phyloP scores from a whole-genome alignment of 2,888 invertebrate genomes.

The Yponomeuta malinellus region DNA sequence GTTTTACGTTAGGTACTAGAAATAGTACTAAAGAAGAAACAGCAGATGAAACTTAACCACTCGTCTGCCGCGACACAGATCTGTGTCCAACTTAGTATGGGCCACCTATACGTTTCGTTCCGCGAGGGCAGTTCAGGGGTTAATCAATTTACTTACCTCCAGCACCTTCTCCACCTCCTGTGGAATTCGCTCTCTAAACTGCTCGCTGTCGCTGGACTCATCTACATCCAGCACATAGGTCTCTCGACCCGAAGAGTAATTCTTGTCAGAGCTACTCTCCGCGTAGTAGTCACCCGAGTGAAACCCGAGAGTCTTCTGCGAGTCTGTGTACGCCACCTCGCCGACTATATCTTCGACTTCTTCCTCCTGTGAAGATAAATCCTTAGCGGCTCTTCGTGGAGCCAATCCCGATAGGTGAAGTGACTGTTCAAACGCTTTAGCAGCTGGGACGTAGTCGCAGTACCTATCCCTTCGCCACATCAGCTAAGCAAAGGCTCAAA shows the following conservation, averaged over 20 bases:
- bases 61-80: no score
- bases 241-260: slow-evolving; percentile 56
- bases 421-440: no score
- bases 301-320: slow-evolving; percentile 47
- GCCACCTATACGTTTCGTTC: no score
- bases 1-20: no score
- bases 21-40: no score
- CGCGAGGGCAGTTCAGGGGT: no score
- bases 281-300: slow-evolving; percentile 55
- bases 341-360: slow-evolving; percentile 58
- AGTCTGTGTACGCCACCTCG: slow-evolving; percentile 53
- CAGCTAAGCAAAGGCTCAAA: no score
- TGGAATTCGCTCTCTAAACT: background rate
- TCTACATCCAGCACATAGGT: slow-evolving; percentile 61
- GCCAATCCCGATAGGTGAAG: background rate
- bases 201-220: slow-evolving; percentile 36
- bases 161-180: background rate
- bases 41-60: no score
- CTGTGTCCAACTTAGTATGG: no score
- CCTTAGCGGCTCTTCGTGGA: background rate
- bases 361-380: slow-evolving; percentile 42
- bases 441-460: no score
- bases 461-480: no score
- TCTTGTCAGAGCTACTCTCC: slow-evolving; percentile 55
- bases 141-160: background rate